Base-by-base conservation (phyloP, 2,113 vertebrate genomes). In the Colinus virginianus region DNA sequence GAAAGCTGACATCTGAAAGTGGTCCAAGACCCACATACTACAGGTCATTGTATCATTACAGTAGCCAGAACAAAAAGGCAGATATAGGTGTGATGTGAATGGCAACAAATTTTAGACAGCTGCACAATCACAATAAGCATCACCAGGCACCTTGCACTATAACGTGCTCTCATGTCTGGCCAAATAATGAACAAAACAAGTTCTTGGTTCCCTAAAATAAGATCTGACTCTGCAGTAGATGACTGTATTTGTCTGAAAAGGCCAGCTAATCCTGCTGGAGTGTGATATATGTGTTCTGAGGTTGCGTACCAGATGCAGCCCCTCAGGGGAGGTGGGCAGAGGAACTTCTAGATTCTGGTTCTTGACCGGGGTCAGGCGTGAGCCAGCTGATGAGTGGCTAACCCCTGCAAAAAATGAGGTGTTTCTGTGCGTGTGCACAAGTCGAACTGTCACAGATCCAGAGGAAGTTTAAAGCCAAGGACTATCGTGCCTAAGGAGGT, bases 221-320 rank as follows among this genome's bases (percentile, higher is more conserved):
- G 28, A 36, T 9, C 67, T 82, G 78, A 69, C 23, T 79, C 30
- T 79, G 72, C 87, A 87, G 68, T 51, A 78, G 68, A 67, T 74
- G 68, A 72, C 38, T 32, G 59, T 85, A 13, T 87, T 70, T 63
- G n/a, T 46, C 67, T 8, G 3, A 90, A 82, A 36, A 78, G 6
- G 6, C 28, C 16, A 83, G 55, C 46, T 88, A 87, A 90, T 63
- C 68, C 64, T 95, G 71, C 25, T 2, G 1, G 36, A 26, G 61
- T 84, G 59, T 34, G 4, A 80, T 80, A 75, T 1, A 6, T 17
- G 5, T 71, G 34, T 51, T 96, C 82, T 79, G 83, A 96, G 72
- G 55, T 94, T 71, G 90, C 93, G 85, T 96, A 94, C 93, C 90
- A 96, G 90, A 94, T 91, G 85, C 96, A 96, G 61, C 34, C 95